Conservation (phyloP, 2,797 vertebrate genomes). For the Chiroxiphia lanceolata region DNA sequence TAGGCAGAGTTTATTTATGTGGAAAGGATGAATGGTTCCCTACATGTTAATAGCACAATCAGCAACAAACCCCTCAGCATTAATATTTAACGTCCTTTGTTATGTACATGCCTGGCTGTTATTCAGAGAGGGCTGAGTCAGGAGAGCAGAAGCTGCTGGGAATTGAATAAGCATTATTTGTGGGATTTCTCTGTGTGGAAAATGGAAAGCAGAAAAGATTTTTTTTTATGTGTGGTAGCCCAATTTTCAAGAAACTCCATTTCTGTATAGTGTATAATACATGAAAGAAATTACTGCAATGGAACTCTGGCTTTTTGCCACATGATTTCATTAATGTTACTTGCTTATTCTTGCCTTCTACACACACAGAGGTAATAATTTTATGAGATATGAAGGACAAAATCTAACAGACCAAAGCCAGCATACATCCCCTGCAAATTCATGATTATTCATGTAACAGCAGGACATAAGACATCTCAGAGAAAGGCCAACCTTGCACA, state of each 20-base stretch:
- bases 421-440: not conserved
- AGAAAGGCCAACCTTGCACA: not conserved
- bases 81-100: conserved; percentile 66
- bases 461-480: not conserved
- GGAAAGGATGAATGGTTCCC: conserved; percentile 17
- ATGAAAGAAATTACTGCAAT: conserved; percentile 4
- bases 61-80: conserved; percentile 1
- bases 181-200: not conserved
- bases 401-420: not conserved
- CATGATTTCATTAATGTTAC: not conserved
- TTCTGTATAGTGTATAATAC: not conserved
- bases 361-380: not conserved
- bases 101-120: conserved; percentile 20
- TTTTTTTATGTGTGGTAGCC: not conserved
- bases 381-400: not conserved
- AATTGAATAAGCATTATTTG: conserved; percentile 32
- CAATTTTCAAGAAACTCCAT: not conserved
- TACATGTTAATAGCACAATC: conserved; percentile 27
- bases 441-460: not conserved
- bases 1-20: conserved; percentile 46
- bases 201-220: not conserved
- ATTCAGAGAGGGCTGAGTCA: conserved; percentile 32
- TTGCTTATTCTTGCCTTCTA: not conserved
- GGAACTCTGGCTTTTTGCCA: not conserved
- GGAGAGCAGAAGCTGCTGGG: not conserved